phyloP scores from a whole-genome alignment of 2,888 invertebrate species.

The Noctua janthina region DNA sequence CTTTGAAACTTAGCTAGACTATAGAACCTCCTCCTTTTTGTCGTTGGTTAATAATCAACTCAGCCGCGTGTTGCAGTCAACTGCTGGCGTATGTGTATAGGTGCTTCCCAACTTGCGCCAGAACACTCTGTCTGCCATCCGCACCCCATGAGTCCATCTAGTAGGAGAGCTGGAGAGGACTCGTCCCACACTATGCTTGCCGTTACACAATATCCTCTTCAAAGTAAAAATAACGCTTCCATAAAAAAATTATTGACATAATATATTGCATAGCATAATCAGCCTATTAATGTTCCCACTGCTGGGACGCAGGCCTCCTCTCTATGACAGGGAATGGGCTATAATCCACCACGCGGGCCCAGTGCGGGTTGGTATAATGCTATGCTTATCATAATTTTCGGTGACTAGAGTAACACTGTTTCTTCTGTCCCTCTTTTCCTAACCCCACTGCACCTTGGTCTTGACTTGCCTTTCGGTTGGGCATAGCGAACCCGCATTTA shows the following conservation, averaged over 20 bases:
- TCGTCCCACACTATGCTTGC: neutral
- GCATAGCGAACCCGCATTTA: neutral
- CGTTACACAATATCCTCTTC: neutral
- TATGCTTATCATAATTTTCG: neutral
- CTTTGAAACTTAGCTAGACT: too few species aligned
- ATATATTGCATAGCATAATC: too few species aligned
- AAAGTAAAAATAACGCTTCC: neutral
- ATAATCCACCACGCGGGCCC: too few species aligned
- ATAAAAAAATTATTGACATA: too few species aligned
- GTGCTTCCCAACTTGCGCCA: neutral
- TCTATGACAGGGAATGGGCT: too few species aligned
- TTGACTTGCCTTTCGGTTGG: too few species aligned
- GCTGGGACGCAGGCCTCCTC: too few species aligned
- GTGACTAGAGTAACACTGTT: neutral
- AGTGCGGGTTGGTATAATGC: too few species aligned
- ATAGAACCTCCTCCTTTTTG: too few species aligned
- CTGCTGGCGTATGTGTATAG: neutral
- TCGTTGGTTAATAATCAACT: too few species aligned
- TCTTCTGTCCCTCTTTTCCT: neutral
- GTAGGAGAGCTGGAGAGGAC: neutral
- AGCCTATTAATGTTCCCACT: too few species aligned
- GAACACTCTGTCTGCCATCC: neutral
- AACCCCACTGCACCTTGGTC: neutral
- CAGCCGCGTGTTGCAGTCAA: neutral
- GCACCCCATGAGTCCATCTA: too few species aligned